Conservation (phyloP, 2,797 vertebrate species). For the Triplophysa bombifrons region DNA sequence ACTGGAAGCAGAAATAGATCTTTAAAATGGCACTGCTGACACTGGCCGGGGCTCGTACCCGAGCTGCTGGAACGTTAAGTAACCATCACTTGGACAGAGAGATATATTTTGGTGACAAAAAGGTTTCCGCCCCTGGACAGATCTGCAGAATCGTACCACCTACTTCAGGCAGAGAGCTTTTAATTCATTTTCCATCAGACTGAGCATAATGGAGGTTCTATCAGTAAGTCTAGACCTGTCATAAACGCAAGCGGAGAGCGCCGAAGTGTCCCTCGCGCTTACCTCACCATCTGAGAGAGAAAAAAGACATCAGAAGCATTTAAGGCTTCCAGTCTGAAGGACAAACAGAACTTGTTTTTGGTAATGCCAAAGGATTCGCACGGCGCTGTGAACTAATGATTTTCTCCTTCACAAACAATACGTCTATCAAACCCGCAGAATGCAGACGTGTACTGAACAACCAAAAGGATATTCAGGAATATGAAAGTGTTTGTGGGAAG, state of each 20-base stretch:
- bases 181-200: conserved; percentile 61
- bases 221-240: conserved; percentile 38
- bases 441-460: background rate
- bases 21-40: conserved; percentile 44
- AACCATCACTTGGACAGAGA: conserved; percentile 48
- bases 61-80: conserved; percentile 43
- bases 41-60: conserved; percentile 7
- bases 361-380: background rate
- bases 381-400: background rate
- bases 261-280: conserved; percentile 25
- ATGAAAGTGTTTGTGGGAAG: conserved; percentile 2
- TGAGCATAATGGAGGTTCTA: conserved; percentile 54
- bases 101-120: conserved; percentile 55
- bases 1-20: conserved; percentile 28
- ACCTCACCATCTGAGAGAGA: conserved; percentile 33
- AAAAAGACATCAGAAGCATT: conserved; percentile 37
- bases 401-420: conserved; percentile 8
- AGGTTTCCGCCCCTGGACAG: conserved; percentile 48
- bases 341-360: conserved; percentile 13
- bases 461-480: conserved; percentile 8
- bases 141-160: conserved; percentile 50
- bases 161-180: conserved; percentile 54
- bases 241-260: conserved; percentile 17
- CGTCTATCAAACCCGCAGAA: background rate
- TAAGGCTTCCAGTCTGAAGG: conserved; percentile 8